Percentiles rank a stretch among this genome's conserved stretches.
These are phyloP conservation scores for Pseudorasbora parva DNA, from an alignment of 2,113 vertebrate species.

Conservation along the genomic window DNA sequence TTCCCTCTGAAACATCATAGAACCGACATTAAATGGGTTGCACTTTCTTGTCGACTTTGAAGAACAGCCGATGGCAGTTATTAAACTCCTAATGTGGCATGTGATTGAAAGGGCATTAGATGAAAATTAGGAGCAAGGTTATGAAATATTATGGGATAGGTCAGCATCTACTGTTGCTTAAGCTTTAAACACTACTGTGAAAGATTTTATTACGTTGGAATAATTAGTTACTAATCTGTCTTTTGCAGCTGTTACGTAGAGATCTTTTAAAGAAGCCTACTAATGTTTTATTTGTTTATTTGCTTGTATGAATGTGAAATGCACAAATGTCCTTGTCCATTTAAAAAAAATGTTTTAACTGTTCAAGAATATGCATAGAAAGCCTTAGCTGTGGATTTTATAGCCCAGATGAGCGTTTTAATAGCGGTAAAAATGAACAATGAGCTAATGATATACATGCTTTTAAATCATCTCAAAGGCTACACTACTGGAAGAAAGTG, in stretches of 20 bases:
- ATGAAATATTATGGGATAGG: background rate
- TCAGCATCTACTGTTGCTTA: constrained; percentile 37
- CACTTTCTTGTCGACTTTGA: background rate
- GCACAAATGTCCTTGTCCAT: background rate
- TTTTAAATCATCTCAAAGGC: background rate
- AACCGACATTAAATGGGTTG: background rate
- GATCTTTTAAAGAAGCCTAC: background rate
- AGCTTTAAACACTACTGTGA: constrained; percentile 52
- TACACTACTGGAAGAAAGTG: background rate
- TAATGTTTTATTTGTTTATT: constrained; percentile 37
- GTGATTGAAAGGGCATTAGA: constrained; percentile 40
- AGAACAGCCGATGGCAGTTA: background rate
- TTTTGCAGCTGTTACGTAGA: background rate
- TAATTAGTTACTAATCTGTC: constrained; percentile 14
- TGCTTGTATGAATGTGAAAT: constrained; percentile 20
- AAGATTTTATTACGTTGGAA: constrained; percentile 5
- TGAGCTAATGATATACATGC: background rate
- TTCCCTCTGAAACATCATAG: background rate
- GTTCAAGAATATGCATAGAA: background rate
- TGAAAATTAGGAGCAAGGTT: background rate
- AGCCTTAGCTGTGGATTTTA: background rate
- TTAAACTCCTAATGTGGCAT: constrained; percentile 14
- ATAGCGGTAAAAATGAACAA: background rate
- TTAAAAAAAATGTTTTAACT: constrained; percentile 7
- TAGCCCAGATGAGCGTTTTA: background rate